A percentile compares a stretch with the other conserved stretches of the same genome.
These are phyloP conservation scores for Sinelater perroti DNA, from an alignment of 2,888 invertebrate species.

Conservation along the genomic window DNA sequence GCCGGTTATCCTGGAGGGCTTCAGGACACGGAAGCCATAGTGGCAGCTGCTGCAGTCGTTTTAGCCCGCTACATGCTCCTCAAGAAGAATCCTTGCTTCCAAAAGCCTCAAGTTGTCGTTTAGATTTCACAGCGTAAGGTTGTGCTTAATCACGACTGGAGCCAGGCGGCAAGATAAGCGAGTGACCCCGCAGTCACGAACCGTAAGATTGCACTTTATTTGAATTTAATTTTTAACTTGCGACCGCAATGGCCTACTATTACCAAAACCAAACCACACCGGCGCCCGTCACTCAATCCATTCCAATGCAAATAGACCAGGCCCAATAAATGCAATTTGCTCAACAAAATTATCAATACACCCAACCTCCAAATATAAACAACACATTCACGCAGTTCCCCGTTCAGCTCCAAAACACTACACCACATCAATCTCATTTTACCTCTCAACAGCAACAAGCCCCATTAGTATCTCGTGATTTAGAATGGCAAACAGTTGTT, in stretches of 20 bases:
- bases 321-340: slow-evolving; percentile 9
- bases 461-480: neutral
- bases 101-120: no score
- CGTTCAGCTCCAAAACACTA: neutral
- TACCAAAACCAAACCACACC: slow-evolving; percentile 1
- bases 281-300: slow-evolving; percentile 1
- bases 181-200: no score
- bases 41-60: no score
- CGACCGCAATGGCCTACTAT: slow-evolving; percentile 9
- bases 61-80: no score
- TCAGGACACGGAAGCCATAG: no score
- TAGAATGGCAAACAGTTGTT: slow-evolving; percentile 16
- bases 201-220: no score
- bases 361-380: slow-evolving; percentile 2
- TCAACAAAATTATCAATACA: slow-evolving; percentile 10
- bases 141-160: no score
- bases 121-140: no score
- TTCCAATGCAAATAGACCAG: slow-evolving; percentile 4
- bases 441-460: neutral
- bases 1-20: no score
- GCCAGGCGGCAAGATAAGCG: no score
- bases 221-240: no score
- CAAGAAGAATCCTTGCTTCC: no score
- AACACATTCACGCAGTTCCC: slow-evolving; percentile 12
- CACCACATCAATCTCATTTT: neutral